Evolutionary conservation across 2,113 vertebrate species (phyloP).

Genomic region (Callionymus lyra): DNA sequence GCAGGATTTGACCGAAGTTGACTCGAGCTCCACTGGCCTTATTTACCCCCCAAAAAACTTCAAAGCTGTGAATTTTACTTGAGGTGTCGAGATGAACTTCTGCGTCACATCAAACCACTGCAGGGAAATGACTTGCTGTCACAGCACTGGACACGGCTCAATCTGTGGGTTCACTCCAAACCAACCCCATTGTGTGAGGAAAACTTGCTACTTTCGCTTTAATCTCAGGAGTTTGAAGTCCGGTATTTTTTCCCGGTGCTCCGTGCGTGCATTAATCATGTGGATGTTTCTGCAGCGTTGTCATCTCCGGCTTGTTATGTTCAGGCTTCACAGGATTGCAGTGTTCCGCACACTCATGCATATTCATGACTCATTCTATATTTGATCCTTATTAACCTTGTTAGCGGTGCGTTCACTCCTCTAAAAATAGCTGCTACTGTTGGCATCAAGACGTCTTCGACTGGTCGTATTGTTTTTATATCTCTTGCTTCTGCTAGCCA

Average conservation of each 20-base stretch:
- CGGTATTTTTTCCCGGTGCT: slow-evolving; percentile 3
- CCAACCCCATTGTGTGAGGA: slow-evolving; percentile 12
- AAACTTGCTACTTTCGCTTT: slow-evolving; percentile 2
- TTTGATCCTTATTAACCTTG: slow-evolving; percentile 36
- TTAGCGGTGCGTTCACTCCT: slow-evolving; percentile 6
- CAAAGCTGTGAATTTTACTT: slow-evolving; percentile 22
- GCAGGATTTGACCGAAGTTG: slow-evolving; percentile 21
- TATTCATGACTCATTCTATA: slow-evolving; percentile 36
- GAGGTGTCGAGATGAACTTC: slow-evolving; percentile 23
- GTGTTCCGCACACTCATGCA: slow-evolving; percentile 23
- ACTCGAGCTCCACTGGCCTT: slow-evolving; percentile 21
- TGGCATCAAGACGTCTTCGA: slow-evolving; percentile 3
- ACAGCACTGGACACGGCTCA: slow-evolving; percentile 13
- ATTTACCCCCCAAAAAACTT: slow-evolving; percentile 11
- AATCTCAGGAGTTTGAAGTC: slow-evolving; percentile 10
- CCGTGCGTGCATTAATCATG: slow-evolving; percentile 31
- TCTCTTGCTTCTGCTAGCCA: neutral
- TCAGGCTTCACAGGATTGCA: slow-evolving; percentile 28
- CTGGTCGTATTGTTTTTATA: neutral
- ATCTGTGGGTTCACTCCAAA: slow-evolving; percentile 4
- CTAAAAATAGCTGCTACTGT: neutral
- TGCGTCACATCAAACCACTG: slow-evolving; percentile 18
- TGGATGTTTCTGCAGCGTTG: slow-evolving; percentile 23
- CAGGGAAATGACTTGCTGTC: slow-evolving; percentile 14
- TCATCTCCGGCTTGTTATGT: slow-evolving; percentile 17